A percentile compares a stretch with the other conserved stretches of the same genome.
Evolutionary conservation across 2,888 invertebrate genomes (phyloP).

Genomic region (Cataglyphis rosenhaueri): DNA sequence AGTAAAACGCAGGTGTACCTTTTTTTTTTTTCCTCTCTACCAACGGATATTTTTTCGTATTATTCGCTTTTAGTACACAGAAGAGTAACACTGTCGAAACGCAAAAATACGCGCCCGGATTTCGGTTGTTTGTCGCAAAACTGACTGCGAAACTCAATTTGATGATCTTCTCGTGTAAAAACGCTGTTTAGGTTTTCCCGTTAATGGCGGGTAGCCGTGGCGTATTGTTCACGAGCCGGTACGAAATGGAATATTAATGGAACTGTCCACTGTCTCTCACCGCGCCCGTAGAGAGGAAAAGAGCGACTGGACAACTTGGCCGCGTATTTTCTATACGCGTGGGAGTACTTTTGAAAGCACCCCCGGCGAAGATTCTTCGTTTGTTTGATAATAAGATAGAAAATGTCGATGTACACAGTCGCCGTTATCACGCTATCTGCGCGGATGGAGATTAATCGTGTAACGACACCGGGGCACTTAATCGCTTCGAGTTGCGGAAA

Average conservation of each 20-base stretch:
- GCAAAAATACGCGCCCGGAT: constrained; percentile 1
- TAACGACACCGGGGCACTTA: constrained; percentile 47
- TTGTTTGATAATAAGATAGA: constrained; percentile 50
- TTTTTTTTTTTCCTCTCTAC: not conserved
- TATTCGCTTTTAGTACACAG: constrained; percentile 2
- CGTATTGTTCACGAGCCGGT: constrained; percentile 22
- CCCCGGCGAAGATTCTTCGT: constrained; percentile 9
- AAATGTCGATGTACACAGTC: constrained; percentile 7
- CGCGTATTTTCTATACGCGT: constrained; percentile 30
- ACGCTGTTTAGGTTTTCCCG: constrained; percentile 39
- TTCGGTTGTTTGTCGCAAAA: not conserved
- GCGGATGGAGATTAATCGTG: constrained; percentile 42
- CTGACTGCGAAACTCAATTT: constrained; percentile 27
- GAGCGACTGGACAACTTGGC: constrained; percentile 11
- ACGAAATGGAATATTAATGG: constrained; percentile 44
- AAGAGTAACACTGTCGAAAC: not conserved
- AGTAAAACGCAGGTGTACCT: not conserved
- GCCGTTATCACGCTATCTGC: not conserved
- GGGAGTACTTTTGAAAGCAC: constrained; percentile 40
- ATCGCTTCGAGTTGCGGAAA: constrained; percentile 48
- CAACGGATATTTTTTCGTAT: not conserved
- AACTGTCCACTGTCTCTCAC: constrained; percentile 35
- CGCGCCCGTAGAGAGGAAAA: not conserved
- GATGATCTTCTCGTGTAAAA: constrained; percentile 34
- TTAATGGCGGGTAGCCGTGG: constrained; percentile 24